Conservation (phyloP, 2,888 invertebrate species). For the Nephrotoma guestfalica region DNA sequence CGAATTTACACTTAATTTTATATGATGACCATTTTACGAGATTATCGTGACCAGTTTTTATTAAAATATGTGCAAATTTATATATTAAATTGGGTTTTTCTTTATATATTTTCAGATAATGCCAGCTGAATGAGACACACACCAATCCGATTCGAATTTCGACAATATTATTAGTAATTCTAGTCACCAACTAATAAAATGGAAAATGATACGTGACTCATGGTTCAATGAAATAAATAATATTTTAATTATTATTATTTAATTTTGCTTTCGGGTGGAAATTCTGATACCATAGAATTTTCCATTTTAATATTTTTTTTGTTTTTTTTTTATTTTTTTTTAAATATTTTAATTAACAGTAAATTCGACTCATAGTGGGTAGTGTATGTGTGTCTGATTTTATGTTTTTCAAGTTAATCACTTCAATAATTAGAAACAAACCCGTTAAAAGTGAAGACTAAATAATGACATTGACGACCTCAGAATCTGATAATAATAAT, state of each 20-base stretch:
- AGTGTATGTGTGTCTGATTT: background rate
- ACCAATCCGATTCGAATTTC: background rate
- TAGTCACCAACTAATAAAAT: background rate
- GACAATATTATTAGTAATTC: background rate
- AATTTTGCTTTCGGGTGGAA: background rate
- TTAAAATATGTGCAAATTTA: background rate
- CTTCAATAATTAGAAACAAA: background rate
- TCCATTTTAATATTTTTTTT: background rate
- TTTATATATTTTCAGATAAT: background rate
- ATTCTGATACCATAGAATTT: background rate
- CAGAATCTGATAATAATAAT: conserved; percentile 7
- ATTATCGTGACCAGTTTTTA: background rate
- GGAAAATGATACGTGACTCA: background rate
- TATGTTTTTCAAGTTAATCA: background rate
- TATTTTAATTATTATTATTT: background rate
- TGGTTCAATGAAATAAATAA: background rate
- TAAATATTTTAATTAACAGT: background rate
- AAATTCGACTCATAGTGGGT: background rate
- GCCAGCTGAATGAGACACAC: background rate
- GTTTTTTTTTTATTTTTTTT: background rate
- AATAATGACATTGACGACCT: conserved; percentile 9
- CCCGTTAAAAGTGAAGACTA: background rate
- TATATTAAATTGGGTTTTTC: background rate
- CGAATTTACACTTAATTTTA: background rate
- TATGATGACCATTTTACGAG: background rate